Evolutionary conservation across 2,888 invertebrate genomes (phyloP), one percentile per base, ranked within the genome.

Genomic region (Gisinianus flammeolus): DNA sequence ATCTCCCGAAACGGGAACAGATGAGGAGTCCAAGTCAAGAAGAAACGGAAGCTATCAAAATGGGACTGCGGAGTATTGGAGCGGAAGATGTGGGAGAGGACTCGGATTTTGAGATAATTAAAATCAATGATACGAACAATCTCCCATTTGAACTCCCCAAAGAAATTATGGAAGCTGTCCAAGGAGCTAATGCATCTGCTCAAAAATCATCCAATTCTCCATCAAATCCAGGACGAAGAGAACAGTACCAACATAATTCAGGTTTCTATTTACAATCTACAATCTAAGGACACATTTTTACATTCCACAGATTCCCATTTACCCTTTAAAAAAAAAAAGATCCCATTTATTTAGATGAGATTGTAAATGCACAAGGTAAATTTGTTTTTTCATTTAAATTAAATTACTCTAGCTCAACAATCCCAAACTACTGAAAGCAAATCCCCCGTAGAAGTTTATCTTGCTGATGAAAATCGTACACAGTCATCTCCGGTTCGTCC

Each of bases 1-100:
- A 83, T 71, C 56, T 84, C 12, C 83, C 84, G 4, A 84, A 84
- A 74, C 64, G 84, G 66, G 84, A 83, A 26, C 77, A 77, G 24
- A 6, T 78, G 28, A 26, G 66, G 44, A 22, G 54, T 33, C 31
- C 31, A 28, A 58, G 24, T 19, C 28, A 44, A n/a, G 76, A 77
- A 35, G 66, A 35, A 1, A 24, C n/a, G 0, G 66, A 72, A n/a
- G 77, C 58, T 26, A 72, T 80, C 31, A 54, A 64, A 69, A 77
- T 73, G 72, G 72, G 71, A 54, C 70, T 79, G 68, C 75, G 75
- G 58, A 81, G 80, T 62, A 73, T 77, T 56, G 79, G 80, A 54
- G 62, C 70, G 24, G 44, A n/a, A 26, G 58, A 66, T 31, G 78
- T 30, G 16, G 33, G 19, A 22, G 31, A 19, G 8, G 76, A 74